Base-by-base conservation (phyloP, 2,888 invertebrate genomes). In the Tipula confusa region DNA sequence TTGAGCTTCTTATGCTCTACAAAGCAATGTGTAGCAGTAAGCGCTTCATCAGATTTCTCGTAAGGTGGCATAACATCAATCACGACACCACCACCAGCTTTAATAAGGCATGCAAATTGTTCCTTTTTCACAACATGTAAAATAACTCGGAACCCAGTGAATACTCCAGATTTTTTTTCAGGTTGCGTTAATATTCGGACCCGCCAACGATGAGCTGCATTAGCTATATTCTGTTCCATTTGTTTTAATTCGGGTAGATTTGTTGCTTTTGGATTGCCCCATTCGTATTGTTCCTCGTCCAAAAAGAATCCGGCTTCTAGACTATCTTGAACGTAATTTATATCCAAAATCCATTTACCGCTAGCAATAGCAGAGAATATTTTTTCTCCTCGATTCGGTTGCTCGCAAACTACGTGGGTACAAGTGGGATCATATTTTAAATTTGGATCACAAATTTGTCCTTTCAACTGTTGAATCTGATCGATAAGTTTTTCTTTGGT, bases 311-410 rank as follows among this genome's bases (percentile, higher is more conserved):
- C 92, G 0, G 90, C 90, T 29, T 91, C 90, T 7, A 92, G 89
- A 84, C 94, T 95, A 81, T 94, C 91, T 4, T 93, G 92, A 1
- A 97, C 89, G 87, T 96, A 98, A 0, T 93, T 92, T 1, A 93
- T 92, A 86, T 96, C 95, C n/a, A 98, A 89, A 11, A 98, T 92
- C 97, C 97, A 98, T 86, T 95, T 94, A 18, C 98, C 98, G 0
- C 95, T 92, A 0, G 98, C 97, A 84, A 98, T 93, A 84, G 95
- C 94, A 0, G 95, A 94, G 29, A 98, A 90, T 90, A 95, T 93
- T 90, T 97, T 97, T 90, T 98, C 98, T 87, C 96, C 97, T 84
- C 97, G 92, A 7, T 92, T 91, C 0, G 94, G 93, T 86, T 93
- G 93, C 80, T 93, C 91, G 86, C 95, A 95, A 33, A 98, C 90